Base-by-base conservation (phyloP, 2,797 vertebrate species). In the Epinephelus coioides region DNA sequence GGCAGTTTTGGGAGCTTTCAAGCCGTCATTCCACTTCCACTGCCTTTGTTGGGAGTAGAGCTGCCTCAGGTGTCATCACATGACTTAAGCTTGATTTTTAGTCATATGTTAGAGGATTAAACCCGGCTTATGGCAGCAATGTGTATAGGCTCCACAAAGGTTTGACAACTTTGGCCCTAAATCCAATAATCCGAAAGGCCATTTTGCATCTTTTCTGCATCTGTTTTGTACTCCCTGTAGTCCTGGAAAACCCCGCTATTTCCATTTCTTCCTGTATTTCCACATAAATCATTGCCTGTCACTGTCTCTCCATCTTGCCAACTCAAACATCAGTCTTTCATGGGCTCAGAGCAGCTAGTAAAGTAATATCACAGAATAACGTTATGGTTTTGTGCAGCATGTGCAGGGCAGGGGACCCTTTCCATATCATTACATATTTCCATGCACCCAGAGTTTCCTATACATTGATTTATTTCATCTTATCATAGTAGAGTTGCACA, bases 21-120 rank as follows among this genome's bases (percentile, higher is more conserved):
- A 12, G 14, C 62, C 13, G 46, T 46, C 23, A 18, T 14, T 38
- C 0, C 1, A 9, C 38, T 61, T 13, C 10, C n/a, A 21, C 27
- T 12, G 25, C 7, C 61, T 62, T 40, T 69, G 55, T 69, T 23
- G 40, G 60, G 54, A 53, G 6, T 21, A 34, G 55, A 61, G 34
- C 73, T 61, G 46, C 44, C 21, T 57, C 75, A 34, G 19, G 10
- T 71, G 23, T 53, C 76, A 46, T 53, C 60, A 59, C 13, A 23
- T 63, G 57, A 51, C 54, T 30, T 13, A 1, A 49, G 67, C 71
- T 53, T 71, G 17, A 43, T 61, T 55, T 47, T 4, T 12, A 13
- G 66, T 63, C 57, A 21, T 38, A 49, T 65, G 61, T 65, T 56
- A 23, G n/a, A 19, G 61, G 27, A 65, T 66, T 59, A 57, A 15